Base-by-base conservation (phyloP, 2,888 invertebrate genomes). In the Pomacea canaliculata region DNA sequence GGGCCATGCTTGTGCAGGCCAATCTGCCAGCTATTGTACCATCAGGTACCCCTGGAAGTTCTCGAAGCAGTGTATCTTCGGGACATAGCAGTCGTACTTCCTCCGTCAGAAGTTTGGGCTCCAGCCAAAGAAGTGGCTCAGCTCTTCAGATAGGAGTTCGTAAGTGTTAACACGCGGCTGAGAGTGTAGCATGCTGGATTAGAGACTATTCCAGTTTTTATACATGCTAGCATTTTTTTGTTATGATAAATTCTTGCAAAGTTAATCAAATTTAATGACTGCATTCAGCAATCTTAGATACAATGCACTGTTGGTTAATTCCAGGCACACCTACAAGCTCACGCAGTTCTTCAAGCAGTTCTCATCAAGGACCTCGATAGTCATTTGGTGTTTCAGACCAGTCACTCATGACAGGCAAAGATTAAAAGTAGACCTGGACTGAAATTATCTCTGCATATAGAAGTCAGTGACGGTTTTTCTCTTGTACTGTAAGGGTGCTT, bases 11-110 rank as follows among this genome's bases (percentile, higher is more conserved):
- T 1, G 37, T 37, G 19, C 82, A 89, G 88, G 87, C 89, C 65
- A 87, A 87, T 78, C 82, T 89, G 46, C 88, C 89, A n/a, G 82
- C 86, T 1, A 83, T 83, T 12, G 81, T 83, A n/a, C 80, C 81
- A 18, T 79, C 78, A 12, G 71, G 73, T n/a, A 46, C 51, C 7
- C 68, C 68, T n/a, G 83, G 86, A 62, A 88, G 88, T 80, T 83
- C 86, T 8, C 81, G 87, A 27, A 86, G 86, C 78, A 88, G 88
- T 75, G 49, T 85, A 66, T 85, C 86, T 10, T 87, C 87, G 13
- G 84, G 83, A 13, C 83, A 86, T 23, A 86, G 86, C 70, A 85
- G 84, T 56, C 63, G 78, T 10, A 71, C 79, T 16, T 84, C 85
- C 49, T 84, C 83, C 73, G 74, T 81, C 67, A 84, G 80, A 73